phyloP scores from a whole-genome alignment of 2,797 vertebrate genomes.

The Spinus pinus region DNA sequence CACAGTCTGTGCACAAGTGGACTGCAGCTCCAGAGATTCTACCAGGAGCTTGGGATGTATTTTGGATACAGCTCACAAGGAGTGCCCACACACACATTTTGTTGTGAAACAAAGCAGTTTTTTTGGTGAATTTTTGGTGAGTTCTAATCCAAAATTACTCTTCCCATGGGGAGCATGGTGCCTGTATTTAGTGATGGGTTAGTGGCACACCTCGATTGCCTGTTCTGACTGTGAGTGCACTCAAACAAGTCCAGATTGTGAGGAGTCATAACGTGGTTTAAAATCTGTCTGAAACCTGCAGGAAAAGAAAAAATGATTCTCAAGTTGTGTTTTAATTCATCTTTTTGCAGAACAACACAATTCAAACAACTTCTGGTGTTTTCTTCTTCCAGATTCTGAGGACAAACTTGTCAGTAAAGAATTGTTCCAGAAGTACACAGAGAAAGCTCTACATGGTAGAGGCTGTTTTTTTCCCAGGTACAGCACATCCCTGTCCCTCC shows the following conservation, averaged over 20 bases:
- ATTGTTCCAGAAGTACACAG: neutral
- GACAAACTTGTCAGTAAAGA: neutral
- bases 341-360: neutral
- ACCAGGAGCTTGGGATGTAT: neutral
- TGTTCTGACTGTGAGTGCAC: neutral
- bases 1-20: neutral
- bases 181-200: neutral
- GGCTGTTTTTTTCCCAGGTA: neutral
- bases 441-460: neutral
- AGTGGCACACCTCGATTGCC: neutral
- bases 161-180: neutral
- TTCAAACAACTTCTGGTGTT: neutral
- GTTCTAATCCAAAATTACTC: neutral
- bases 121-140: neutral
- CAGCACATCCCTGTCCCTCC: neutral
- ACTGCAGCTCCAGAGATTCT: neutral
- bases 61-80: neutral
- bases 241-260: neutral
- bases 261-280: neutral
- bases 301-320: neutral
- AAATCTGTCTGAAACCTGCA: neutral
- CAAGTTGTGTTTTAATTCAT: neutral
- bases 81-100: neutral
- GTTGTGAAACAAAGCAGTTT: neutral
- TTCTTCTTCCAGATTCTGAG: neutral